Evolutionary conservation across 2,113 vertebrate species (phyloP), one percentile per base, ranked within the genome.

Genomic region (Xenopus laevis): DNA sequence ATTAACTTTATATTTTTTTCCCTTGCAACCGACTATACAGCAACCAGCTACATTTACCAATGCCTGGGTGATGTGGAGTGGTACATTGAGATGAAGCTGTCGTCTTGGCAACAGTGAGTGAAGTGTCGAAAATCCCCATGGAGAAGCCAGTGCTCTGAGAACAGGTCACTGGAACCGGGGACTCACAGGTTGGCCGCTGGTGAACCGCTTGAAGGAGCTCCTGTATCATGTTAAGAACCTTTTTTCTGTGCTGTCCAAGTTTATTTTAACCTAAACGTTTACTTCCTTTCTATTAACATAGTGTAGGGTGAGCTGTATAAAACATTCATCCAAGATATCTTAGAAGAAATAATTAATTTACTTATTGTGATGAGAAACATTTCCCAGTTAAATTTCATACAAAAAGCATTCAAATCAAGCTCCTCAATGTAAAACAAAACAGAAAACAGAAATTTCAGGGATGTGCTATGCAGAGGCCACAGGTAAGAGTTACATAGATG

Each of bases 1-100:
- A 97, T 98, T 99, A 96, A 98, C 97, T 97, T 97, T 93, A 92
- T 88, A 93, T 87, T 93, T 91, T 93, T 92, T 91, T 92, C 94
- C 93, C 87, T 95, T 96, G 89, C 95, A 98, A 99, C 96, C 96
- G 96, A 98, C 96, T 98, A 87, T 92, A 94, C 96, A 97, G 95
- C 93, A 95, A 96, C 97, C 96, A 99, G 95, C 96, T 99, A 98
- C 97, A 98, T 99, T 98, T 99, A 99, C 97, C 97, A 98, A 96
- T 96, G 93, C 96, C 97, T 98, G 96, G 96, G 97, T 99, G 97
- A 99, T 99, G 97, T 99, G 97, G 97, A 99, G 97, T 98, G 97
- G 97, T 98, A 97, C 97, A 95, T 98, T 98, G 92, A 95, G 96
- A 98, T 97, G 97, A 98, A 98, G 97, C 97, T 96, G 95, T 98